Evolutionary conservation across 64 coral and sea anemone genomes (phyloP).

Genomic region (Actinia equina): DNA sequence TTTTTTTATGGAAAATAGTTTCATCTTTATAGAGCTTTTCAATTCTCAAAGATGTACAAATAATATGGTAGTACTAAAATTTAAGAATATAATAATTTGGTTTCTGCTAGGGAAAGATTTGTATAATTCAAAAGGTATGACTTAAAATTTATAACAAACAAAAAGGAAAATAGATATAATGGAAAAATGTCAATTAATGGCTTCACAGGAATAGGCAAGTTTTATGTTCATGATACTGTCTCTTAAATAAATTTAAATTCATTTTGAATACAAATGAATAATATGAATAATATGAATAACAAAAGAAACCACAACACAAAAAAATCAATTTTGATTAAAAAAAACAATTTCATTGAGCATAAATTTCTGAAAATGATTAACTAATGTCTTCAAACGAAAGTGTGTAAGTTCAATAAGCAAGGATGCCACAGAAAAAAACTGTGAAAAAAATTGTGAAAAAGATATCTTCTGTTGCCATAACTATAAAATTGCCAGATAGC

Average conservation of each 20-base stretch:
- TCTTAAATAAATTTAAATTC: neutral
- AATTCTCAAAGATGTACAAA: no score
- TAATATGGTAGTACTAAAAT: no score
- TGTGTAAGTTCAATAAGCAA: neutral
- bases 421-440: neutral
- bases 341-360: neutral
- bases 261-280: neutral
- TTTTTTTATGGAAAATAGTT: no score
- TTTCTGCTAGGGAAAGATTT: no score
- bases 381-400: neutral
- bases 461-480: neutral
- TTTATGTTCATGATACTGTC: neutral
- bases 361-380: neutral
- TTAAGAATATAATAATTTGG: no score
- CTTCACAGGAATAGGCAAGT: no score
- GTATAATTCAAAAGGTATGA: no score
- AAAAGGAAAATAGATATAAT: neutral
- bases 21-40: no score
- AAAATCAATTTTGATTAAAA: neutral
- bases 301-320: neutral
- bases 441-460: no score
- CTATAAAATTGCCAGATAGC: neutral
- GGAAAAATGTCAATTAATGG: neutral
- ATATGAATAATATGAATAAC: neutral
- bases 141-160: neutral